These are phyloP conservation scores for Neogale vison DNA, from an alignment of 2,113 vertebrate species.

Conservation along the genomic window DNA sequence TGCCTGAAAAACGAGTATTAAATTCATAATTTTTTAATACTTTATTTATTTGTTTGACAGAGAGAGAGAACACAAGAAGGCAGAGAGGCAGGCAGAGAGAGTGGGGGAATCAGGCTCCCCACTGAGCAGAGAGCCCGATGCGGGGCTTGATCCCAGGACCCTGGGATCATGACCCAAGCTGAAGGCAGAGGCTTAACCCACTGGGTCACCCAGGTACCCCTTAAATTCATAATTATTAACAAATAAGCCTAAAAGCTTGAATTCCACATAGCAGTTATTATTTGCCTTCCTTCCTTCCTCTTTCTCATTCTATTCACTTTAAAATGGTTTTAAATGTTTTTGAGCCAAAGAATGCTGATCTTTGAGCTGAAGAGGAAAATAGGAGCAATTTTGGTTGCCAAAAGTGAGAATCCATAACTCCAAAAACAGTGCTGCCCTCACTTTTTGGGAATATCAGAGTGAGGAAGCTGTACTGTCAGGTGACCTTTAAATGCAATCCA, in stretches of 20 bases:
- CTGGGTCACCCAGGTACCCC: too few relatives aligned
- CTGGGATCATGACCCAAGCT: too few relatives aligned
- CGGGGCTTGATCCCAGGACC: too few relatives aligned
- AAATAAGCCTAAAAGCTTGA: constrained; percentile 32
- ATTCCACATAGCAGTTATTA: constrained; percentile 34
- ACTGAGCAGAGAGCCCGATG: too few relatives aligned
- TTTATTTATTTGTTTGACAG: too few relatives aligned
- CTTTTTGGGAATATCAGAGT: neutral
- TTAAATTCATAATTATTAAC: neutral
- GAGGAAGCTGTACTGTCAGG: neutral
- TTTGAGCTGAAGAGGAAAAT: neutral
- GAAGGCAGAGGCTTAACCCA: too few relatives aligned
- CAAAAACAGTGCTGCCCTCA: neutral
- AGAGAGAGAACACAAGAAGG: too few relatives aligned
- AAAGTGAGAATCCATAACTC: neutral
- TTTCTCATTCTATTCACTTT: neutral
- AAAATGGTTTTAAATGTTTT: constrained; percentile 46
- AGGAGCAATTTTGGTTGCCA: neutral
- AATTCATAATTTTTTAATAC: neutral
- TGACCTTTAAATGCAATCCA: neutral
- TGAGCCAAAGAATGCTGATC: neutral
- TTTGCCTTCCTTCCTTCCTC: neutral
- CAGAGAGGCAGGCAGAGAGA: too few relatives aligned
- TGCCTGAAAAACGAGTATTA: neutral
- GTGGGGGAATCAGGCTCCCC: too few relatives aligned